Evolutionary conservation across 2,113 vertebrate species (phyloP).

Genomic region (Saccopteryx leptura): DNA sequence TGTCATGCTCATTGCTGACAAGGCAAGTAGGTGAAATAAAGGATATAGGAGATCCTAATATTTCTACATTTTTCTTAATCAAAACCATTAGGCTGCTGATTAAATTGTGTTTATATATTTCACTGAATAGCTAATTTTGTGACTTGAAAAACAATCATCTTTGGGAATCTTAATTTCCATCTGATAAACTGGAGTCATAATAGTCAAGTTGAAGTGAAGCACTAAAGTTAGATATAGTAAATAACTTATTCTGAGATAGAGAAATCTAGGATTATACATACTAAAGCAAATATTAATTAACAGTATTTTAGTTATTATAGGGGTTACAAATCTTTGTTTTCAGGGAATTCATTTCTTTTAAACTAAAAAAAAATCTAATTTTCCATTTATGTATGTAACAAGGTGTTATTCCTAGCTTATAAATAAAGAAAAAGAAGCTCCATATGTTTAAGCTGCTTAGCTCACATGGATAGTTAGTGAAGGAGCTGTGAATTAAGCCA

Average conservation of each 20-base stretch:
- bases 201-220: neutral
- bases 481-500: neutral
- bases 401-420: neutral
- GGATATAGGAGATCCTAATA: neutral
- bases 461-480: neutral
- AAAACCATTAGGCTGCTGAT: neutral
- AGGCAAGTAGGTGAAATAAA: neutral
- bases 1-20: neutral
- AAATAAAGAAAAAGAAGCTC: conserved; percentile 17
- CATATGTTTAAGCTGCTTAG: neutral
- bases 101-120: neutral
- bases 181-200: neutral
- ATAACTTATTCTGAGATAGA: neutral
- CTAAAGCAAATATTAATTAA: neutral
- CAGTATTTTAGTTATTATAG: neutral
- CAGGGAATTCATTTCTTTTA: neutral
- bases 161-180: conserved; percentile 30
- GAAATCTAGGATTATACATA: neutral
- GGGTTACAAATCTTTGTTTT: neutral
- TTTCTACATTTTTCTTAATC: neutral
- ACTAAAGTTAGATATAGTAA: conserved; percentile 1
- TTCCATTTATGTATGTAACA: neutral
- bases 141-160: neutral
- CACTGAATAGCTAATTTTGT: neutral
- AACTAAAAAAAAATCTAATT: neutral